Evolutionary conservation across 2,888 invertebrate genomes (phyloP), one percentile per base, ranked within the genome.

Genomic region (Lamellibrachia satsuma): DNA sequence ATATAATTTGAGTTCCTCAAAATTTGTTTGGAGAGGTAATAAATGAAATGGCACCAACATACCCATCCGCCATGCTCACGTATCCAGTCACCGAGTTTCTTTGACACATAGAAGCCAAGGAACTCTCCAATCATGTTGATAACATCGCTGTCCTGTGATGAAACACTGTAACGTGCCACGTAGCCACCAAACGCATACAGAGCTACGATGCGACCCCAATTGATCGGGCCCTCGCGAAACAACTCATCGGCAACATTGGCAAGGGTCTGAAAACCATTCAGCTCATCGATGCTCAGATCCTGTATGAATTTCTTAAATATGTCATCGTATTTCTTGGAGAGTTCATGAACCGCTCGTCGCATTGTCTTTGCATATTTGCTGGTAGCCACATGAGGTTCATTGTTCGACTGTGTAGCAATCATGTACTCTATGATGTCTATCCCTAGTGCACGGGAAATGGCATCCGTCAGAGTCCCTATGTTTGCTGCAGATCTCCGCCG

Each of bases 141-240:
- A 52, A 94, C 91, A 39, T 93, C 91, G 93, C 93, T 27, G 92
- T 92, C 92, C 39, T 93, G 55, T 51, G 92, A 92, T 11, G 92
- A 92, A 1, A 90, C 91, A 91, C 95, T 94, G 93, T 95, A 95
- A 90, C 94, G 93, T 4, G 95, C 95, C 52, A 96, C 93, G 91
- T 95, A 93, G 6, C 95, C 94, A 90, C 96, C 96, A 94, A 96
- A 96, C 9, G 96, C 95, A 94, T 95, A 96, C 52, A 96, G 95
- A 91, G 96, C 95, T 52, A 96, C 96, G 27, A 96, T 95, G 92
- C 96, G 94, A 52, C 96, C 96, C 96, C 96, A 96, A 93, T 96
- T 96, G 91, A 95, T 95, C 92, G 95, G 95, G 52, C 95, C 95
- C 94, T 96, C 96, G 93, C 95, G 95, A 93, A 96, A 96, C 75